Conservation (phyloP, 2,113 vertebrate genomes). For the Hemiscyllium ocellatum region DNA sequence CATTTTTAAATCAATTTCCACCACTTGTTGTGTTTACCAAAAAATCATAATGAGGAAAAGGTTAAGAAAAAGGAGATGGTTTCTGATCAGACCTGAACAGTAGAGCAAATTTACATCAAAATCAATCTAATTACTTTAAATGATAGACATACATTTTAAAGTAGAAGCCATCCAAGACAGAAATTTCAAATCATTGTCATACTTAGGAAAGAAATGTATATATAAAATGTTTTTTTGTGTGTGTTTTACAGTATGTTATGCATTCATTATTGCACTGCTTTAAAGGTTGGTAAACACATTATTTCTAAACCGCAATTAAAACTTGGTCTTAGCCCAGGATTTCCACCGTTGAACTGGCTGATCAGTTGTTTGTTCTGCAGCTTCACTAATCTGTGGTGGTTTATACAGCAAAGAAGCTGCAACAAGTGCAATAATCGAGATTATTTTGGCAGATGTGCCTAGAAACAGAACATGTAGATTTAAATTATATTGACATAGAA, state of each 20-base stretch:
- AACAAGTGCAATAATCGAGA: constrained; percentile 54
- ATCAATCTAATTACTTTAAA: constrained; percentile 11
- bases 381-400: constrained; percentile 47
- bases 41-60: not conserved
- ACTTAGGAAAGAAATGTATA: not conserved
- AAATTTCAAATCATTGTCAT: not conserved
- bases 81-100: not conserved
- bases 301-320: too few species aligned
- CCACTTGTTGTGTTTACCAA: not conserved
- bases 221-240: not conserved
- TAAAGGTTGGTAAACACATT: not conserved
- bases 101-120: not conserved
- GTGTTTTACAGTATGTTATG: not conserved
- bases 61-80: not conserved
- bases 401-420: constrained; percentile 58
- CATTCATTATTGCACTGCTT: not conserved
- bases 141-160: not conserved
- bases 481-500: not conserved
- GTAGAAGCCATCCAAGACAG: not conserved
- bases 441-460: constrained; percentile 61
- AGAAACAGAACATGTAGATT: constrained; percentile 39
- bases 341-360: too few species aligned
- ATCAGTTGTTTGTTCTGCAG: not conserved
- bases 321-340: not conserved
- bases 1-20: not conserved